These are phyloP conservation scores for Pyxicephalus adspersus DNA, from an alignment of 2,113 vertebrate species.

Conservation along the genomic window DNA sequence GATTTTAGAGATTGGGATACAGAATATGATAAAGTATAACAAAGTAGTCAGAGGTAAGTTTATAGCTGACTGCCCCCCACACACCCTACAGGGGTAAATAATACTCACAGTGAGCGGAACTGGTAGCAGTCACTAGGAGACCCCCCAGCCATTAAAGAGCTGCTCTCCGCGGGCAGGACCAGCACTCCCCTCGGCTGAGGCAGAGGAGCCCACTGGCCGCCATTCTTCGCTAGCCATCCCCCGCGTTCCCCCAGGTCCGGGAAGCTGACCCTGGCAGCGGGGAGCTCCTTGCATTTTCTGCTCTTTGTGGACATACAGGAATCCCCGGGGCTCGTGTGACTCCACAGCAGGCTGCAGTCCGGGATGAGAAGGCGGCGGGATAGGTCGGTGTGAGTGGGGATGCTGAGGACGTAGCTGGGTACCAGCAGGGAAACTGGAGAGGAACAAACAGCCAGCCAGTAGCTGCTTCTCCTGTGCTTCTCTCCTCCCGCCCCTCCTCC, in stretches of 20 bases:
- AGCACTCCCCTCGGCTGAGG: conserved; percentile 50
- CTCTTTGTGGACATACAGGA: conserved; percentile 50
- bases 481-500: conserved; percentile 24
- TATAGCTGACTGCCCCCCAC: too few species aligned
- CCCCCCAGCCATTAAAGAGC: conserved; percentile 32
- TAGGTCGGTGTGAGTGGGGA: background rate
- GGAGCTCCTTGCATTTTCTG: conserved; percentile 55
- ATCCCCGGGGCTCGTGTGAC: conserved; percentile 21
- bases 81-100: too few species aligned
- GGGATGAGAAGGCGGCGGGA: background rate
- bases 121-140: conserved; percentile 43
- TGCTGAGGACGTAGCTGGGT: background rate
- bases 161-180: conserved; percentile 46
- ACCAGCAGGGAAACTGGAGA: conserved; percentile 7
- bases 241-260: conserved; percentile 48
- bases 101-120: conserved; percentile 40
- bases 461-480: conserved; percentile 25
- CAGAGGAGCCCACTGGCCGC: conserved; percentile 49
- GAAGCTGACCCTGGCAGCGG: conserved; percentile 51
- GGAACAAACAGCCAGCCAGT: conserved; percentile 8
- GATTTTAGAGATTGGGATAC: too few species aligned
- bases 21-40: too few species aligned
- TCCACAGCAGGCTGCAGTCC: background rate
- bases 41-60: too few species aligned
- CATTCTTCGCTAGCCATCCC: conserved; percentile 47